These are phyloP conservation scores for Ectemnius lituratus DNA, from an alignment of 2,888 invertebrate genomes.

Conservation along the genomic window DNA sequence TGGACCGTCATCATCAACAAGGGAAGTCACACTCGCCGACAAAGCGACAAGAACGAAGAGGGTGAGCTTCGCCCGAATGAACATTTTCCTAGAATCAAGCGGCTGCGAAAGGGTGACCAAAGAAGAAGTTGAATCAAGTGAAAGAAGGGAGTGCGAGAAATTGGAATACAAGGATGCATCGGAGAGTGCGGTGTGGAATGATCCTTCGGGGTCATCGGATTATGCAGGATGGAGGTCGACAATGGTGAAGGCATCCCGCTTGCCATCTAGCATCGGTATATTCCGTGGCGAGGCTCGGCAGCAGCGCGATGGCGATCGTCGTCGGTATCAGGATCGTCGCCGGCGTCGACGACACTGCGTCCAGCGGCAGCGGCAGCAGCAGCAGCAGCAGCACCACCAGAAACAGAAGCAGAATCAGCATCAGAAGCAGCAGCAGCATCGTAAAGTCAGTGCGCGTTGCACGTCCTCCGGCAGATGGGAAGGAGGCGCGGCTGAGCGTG, in stretches of 20 bases:
- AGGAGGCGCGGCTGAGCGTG: slow-evolving; percentile 26
- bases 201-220: background rate
- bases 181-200: background rate
- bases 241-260: slow-evolving; percentile 9
- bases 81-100: background rate
- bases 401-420: background rate
- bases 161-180: background rate
- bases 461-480: slow-evolving; percentile 43
- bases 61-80: slow-evolving; percentile 18
- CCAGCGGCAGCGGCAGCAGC: background rate
- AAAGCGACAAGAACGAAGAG: background rate
- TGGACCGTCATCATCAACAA: slow-evolving; percentile 9
- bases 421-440: slow-evolving; percentile 31
- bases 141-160: background rate
- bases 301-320: slow-evolving; percentile 35
- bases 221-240: slow-evolving; percentile 13
- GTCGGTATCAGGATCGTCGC: slow-evolving; percentile 36
- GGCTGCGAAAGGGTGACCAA: background rate
- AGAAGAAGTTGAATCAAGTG: background rate
- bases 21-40: background rate
- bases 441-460: slow-evolving; percentile 43
- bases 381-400: background rate
- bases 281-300: slow-evolving; percentile 18
- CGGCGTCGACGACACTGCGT: slow-evolving; percentile 18
- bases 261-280: slow-evolving; percentile 39